phyloP scores from a whole-genome alignment of 2,888 invertebrate species.

The Hirtodrosophila cameraria region DNA sequence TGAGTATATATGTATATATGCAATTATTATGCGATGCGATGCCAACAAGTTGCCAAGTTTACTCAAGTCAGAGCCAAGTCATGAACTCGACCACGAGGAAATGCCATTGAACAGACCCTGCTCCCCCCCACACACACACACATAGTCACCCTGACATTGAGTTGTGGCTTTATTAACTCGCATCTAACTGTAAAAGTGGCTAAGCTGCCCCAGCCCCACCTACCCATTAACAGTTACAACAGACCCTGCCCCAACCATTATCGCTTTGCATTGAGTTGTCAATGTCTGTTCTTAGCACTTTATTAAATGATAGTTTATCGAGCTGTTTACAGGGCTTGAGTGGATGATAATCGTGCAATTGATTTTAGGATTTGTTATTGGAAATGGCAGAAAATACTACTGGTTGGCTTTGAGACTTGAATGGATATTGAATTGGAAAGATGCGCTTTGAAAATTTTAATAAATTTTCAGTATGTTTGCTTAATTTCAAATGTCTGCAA shows the following conservation, averaged over 20 bases:
- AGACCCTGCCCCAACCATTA: neutral
- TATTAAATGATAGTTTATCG: constrained; percentile 38
- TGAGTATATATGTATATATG: no score
- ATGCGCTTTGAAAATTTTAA: neutral
- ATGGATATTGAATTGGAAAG: neutral
- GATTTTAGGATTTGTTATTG: neutral
- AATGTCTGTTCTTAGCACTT: constrained; percentile 33
- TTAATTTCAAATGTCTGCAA: neutral
- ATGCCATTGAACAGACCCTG: constrained; percentile 32
- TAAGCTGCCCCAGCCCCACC: constrained; percentile 5
- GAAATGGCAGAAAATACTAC: neutral
- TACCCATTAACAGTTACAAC: constrained; percentile 1
- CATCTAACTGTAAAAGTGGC: constrained; percentile 51
- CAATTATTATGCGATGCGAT: constrained; percentile 37
- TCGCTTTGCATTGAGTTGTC: constrained; percentile 24
- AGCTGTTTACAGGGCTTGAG: constrained; percentile 16
- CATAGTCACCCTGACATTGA: constrained; percentile 62
- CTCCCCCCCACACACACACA: constrained; percentile 3
- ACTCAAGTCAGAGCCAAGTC: constrained; percentile 39
- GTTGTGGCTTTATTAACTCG: constrained; percentile 48
- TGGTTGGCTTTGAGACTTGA: neutral
- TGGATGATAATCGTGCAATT: constrained; percentile 3
- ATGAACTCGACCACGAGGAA: constrained; percentile 48
- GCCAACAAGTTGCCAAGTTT: constrained; percentile 29
- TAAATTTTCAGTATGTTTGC: neutral